Conservation (phyloP, 2,888 invertebrate genomes). For the Eilema caniola region DNA sequence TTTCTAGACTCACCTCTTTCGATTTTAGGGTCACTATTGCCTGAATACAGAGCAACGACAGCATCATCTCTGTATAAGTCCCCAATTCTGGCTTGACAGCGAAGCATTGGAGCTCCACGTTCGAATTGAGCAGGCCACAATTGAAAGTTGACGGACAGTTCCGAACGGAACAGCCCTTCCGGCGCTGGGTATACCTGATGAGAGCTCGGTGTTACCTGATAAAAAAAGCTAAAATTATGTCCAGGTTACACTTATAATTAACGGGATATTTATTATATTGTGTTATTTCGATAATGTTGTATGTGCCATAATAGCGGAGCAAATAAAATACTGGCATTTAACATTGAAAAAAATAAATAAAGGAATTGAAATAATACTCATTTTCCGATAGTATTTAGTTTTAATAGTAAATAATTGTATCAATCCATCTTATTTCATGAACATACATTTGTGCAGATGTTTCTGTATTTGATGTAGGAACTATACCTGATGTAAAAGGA, state of each 20-base stretch:
- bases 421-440: too few relatives aligned
- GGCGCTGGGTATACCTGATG: constrained; percentile 76
- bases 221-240: constrained; percentile 23
- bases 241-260: not conserved
- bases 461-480: not conserved
- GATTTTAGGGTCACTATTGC: constrained; percentile 90
- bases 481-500: too few relatives aligned
- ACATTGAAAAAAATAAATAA: too few relatives aligned
- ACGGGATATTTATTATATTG: not conserved
- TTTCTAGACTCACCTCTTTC: constrained; percentile 87
- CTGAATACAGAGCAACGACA: constrained; percentile 88
- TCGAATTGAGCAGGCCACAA: constrained; percentile 88
- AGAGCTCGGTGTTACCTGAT: constrained; percentile 79
- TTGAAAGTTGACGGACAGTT: constrained; percentile 87
- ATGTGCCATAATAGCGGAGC: not conserved
- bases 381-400: too few relatives aligned
- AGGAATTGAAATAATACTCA: too few relatives aligned
- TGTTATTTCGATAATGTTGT: not conserved
- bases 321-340: too few relatives aligned
- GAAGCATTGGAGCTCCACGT: constrained; percentile 88
- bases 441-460: not conserved
- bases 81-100: constrained; percentile 89
- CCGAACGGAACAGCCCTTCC: constrained; percentile 87
- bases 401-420: too few relatives aligned
- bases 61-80: constrained; percentile 88